A percentile compares a stretch with the other conserved stretches of the same genome.
Evolutionary conservation across 2,797 vertebrate species (phyloP).

Genomic region (Lacerta agilis): DNA sequence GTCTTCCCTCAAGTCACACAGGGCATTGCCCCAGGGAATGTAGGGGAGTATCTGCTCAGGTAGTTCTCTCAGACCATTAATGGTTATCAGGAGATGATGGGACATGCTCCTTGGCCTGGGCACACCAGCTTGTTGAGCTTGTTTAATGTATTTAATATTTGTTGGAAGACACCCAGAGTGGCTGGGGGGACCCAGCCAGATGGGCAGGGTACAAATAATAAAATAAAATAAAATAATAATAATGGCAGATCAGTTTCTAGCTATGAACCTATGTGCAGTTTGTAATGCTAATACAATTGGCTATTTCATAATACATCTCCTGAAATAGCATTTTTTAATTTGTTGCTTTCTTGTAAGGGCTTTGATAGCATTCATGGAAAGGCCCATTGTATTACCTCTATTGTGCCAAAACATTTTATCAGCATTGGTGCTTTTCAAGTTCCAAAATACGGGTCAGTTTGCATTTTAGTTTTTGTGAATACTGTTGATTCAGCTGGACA

Average conservation of each 20-base stretch:
- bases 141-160: no score
- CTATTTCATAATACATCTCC: conserved; percentile 34
- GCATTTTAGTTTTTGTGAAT: neutral
- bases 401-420: no score
- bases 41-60: no score
- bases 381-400: neutral
- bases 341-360: neutral
- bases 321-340: conserved; percentile 16
- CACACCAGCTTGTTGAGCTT: neutral
- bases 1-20: no score
- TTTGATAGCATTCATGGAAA: neutral
- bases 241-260: neutral
- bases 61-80: no score
- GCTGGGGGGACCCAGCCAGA: no score
- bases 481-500: conserved; percentile 40
- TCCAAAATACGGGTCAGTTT: neutral
- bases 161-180: no score
- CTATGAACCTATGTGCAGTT: neutral
- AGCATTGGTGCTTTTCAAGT: neutral
- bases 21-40: no score
- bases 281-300: neutral
- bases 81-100: no score
- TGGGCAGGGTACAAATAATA: no score
- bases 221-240: no score
- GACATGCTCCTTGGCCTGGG: no score